A percentile compares a stretch with the other conserved stretches of the same genome.
Evolutionary conservation across 2,113 vertebrate species (phyloP).

Genomic region (Todiramphus saurophagus): DNA sequence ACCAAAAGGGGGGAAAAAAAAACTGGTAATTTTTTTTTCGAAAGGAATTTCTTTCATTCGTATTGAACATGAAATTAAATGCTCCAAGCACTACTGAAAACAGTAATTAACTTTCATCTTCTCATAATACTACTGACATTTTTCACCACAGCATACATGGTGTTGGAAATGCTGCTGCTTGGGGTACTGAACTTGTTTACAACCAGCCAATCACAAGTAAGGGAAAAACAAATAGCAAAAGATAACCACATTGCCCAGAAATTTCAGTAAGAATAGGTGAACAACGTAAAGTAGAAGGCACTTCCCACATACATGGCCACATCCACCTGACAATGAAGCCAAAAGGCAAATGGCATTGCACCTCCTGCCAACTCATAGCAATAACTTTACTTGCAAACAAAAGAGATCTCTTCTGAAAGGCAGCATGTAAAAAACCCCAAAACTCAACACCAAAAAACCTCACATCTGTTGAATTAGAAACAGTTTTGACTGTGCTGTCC

Average conservation of each 20-base stretch:
- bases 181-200: not conserved
- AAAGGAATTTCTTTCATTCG: constrained; percentile 33
- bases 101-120: constrained; percentile 15
- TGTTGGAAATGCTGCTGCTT: not conserved
- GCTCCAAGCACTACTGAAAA: constrained; percentile 4
- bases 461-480: not conserved
- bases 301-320: not conserved
- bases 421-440: not conserved
- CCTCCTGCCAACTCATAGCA: not conserved
- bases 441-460: not conserved
- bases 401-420: not conserved
- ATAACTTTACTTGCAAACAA: not conserved
- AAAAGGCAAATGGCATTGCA: not conserved
- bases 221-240: not conserved
- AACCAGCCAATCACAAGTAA: not conserved
- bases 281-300: not conserved
- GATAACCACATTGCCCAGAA: not conserved
- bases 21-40: not conserved
- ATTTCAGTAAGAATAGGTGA: not conserved
- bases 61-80: constrained; percentile 15
- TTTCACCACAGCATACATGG: not conserved
- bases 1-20: not conserved
- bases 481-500: not conserved
- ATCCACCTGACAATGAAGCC: not conserved
- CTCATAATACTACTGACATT: not conserved